Evolutionary conservation across 2,113 vertebrate genomes (phyloP).

Genomic region (Cynocephalus volans): DNA sequence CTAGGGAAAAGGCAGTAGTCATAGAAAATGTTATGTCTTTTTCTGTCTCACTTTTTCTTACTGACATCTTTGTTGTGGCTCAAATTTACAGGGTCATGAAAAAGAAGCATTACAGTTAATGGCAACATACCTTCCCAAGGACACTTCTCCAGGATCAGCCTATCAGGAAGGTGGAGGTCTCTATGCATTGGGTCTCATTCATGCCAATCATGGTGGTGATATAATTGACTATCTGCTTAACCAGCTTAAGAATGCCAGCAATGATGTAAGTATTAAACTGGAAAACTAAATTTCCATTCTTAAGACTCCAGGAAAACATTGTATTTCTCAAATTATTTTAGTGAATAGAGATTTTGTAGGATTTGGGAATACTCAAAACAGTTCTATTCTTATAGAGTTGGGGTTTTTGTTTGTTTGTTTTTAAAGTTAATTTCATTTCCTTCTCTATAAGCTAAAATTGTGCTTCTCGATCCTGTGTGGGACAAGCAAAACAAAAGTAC

Average conservation of each 20-base stretch:
- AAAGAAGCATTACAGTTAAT: slow-evolving; percentile 99
- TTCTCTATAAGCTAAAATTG: slow-evolving; percentile 18
- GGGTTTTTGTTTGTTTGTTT: neutral
- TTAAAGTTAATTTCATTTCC: neutral
- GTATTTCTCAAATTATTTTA: slow-evolving; percentile 37
- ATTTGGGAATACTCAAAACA: slow-evolving; percentile 43
- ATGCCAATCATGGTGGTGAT: slow-evolving; percentile 98
- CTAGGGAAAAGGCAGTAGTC: neutral
- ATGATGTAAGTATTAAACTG: slow-evolving; percentile 92
- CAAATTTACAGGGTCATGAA: slow-evolving; percentile 94
- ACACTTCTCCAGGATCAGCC: slow-evolving; percentile 98
- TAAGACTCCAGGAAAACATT: slow-evolving; percentile 28
- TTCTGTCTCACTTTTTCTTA: slow-evolving; percentile 33
- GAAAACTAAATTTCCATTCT: slow-evolving; percentile 16
- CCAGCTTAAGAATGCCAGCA: slow-evolving; percentile 99
- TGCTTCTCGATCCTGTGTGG: neutral
- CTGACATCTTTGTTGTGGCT: slow-evolving; percentile 35
- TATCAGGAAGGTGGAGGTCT: slow-evolving; percentile 99
- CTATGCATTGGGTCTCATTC: slow-evolving; percentile 98
- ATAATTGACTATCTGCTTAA: slow-evolving; percentile 99
- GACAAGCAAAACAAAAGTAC: slow-evolving; percentile 37
- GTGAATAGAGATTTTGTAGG: slow-evolving; percentile 3
- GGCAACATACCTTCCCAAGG: slow-evolving; percentile 99
- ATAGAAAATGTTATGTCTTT: neutral
- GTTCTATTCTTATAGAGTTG: neutral